Base-by-base conservation (phyloP, 2,888 invertebrate genomes). In the Plusia festucae region DNA sequence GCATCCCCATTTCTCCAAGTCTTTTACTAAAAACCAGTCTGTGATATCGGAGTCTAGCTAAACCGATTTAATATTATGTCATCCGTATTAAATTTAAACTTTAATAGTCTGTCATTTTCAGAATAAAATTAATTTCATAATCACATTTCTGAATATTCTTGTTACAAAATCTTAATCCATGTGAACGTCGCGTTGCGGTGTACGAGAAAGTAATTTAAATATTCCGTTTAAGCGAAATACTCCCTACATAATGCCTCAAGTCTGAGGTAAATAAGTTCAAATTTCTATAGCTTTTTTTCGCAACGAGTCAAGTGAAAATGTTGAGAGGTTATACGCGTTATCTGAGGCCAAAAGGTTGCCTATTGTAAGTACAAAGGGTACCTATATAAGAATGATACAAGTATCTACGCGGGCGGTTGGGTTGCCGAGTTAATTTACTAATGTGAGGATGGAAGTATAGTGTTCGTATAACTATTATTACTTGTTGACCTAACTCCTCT, bases 201-300 rank as follows among this genome's bases (percentile, higher is more conserved):
- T 68, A 58, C 57, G 62, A 53, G n/a, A 61, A 67, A 81, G 79
- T 70, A 75, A 83, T 84, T 82, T 81, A 79, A 84, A 84, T 82
- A 81, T 84, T 81, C 72, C 80, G 73, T 69, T 74, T 82, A 75
- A 78, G 64, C 68, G 73, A 76, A 82, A 80, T 78, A 76, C 70
- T 76, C 74, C 64, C 73, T 69, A 73, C 58, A 68, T 73, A 73
- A 76, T 75, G 69, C 68, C 68, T 53, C 70, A 57, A 66, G 76
- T 69, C 76, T 60, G 65, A 65, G 76, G 82, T 73, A 82, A 83
- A 83, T 84, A 73, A 70, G 66, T 62, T 40, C 72, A 65, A 65
- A 82, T 81, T 75, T 59, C 54, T 65, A 61, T 74, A 71, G 63
- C 63, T 69, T 68, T 75, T 74, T 74, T 80, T 72, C 55, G 59